These are phyloP conservation scores for Urocyon cinereoargenteus DNA, from an alignment of 2,797 vertebrate species.

Conservation along the genomic window DNA sequence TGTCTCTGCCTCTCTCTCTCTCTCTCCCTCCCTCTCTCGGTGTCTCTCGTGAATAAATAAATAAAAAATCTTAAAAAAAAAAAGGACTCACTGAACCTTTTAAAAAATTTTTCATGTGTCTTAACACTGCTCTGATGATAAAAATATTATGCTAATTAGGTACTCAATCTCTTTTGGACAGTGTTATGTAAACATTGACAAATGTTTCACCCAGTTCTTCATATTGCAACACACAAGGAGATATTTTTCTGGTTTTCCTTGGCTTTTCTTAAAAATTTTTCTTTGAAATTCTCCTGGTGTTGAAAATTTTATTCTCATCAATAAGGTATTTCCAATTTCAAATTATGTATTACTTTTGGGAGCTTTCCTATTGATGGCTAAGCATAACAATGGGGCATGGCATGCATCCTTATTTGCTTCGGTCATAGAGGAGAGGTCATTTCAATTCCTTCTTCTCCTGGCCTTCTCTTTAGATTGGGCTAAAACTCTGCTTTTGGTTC, in stretches of 20 bases:
- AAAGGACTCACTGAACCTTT: no score
- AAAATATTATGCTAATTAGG: not conserved
- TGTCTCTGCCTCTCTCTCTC: no score
- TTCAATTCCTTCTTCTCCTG: not conserved
- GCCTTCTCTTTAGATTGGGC: not conserved
- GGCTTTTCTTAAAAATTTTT: not conserved
- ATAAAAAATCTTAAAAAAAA: no score
- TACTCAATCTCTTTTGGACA: conserved; percentile 6
- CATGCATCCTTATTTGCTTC: not conserved
- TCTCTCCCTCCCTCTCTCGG: no score
- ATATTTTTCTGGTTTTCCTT: not conserved
- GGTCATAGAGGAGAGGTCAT: not conserved
- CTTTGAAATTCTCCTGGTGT: not conserved
- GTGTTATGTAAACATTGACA: not conserved
- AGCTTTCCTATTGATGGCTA: not conserved
- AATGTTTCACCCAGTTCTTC: not conserved
- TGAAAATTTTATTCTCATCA: conserved; percentile 22
- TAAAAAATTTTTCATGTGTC: conserved; percentile 3
- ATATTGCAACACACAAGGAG: not conserved
- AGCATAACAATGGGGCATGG: not conserved
- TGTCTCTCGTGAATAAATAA: no score
- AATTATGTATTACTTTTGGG: not conserved
- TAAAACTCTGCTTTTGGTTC: not conserved
- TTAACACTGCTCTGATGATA: conserved; percentile 4
- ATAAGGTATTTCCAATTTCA: conserved; percentile 26